These are phyloP conservation scores for Capromys pilorides DNA, from an alignment of 2,797 vertebrate genomes.

Conservation along the genomic window DNA sequence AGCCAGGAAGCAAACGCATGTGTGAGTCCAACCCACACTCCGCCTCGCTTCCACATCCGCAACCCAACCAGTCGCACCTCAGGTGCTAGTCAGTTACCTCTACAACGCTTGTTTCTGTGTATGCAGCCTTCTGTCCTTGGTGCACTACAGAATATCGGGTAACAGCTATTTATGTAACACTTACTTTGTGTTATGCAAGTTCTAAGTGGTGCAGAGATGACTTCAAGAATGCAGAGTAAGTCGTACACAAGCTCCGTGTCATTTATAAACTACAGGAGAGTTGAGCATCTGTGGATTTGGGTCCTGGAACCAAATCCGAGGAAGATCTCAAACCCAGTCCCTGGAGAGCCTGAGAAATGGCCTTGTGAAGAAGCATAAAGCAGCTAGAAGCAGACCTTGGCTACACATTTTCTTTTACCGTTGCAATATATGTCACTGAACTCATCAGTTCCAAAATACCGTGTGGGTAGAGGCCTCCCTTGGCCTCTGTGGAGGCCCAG, in stretches of 20 bases:
- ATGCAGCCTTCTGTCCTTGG: not conserved
- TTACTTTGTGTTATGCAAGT: not conserved
- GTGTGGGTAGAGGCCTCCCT: not conserved
- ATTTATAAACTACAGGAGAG: not conserved
- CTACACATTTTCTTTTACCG: not conserved
- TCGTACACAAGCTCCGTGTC: not conserved
- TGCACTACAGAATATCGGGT: not conserved
- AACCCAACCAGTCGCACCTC: too few species aligned
- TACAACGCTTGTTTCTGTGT: not conserved
- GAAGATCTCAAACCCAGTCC: not conserved
- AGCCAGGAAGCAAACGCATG: not conserved
- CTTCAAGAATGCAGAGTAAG: not conserved
- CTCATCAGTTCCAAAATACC: conserved; percentile 11
- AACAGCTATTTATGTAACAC: not conserved
- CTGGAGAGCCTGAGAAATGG: not conserved
- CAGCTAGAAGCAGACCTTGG: not conserved
- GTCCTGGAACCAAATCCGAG: not conserved
- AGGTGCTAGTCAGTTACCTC: not conserved
- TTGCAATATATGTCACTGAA: not conserved
- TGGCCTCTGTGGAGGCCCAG: not conserved
- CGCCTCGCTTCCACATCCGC: not conserved
- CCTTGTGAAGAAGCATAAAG: not conserved
- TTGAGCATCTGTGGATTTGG: not conserved
- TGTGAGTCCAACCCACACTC: too few species aligned
- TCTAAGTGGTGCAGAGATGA: not conserved